A percentile compares a stretch with the other conserved stretches of the same genome.
Conservation (phyloP, 2,113 vertebrate genomes). For the Rhea pennata region DNA sequence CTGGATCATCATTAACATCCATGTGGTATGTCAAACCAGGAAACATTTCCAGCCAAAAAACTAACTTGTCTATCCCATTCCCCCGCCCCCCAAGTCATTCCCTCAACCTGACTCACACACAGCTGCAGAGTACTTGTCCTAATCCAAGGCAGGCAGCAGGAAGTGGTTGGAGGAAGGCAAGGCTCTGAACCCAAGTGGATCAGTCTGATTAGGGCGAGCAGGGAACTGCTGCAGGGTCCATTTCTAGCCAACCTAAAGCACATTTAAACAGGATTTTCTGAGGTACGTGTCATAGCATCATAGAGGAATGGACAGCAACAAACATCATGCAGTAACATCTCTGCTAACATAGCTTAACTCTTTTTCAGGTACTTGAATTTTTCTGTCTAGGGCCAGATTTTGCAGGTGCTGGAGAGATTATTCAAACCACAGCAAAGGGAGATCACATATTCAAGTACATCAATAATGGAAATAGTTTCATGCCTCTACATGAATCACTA, state of each 20-base stretch:
- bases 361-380: not conserved
- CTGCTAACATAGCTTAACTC: not conserved
- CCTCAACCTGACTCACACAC: not conserved
- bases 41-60: not conserved
- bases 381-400: not conserved
- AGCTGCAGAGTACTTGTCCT: not conserved
- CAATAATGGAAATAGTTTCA: not conserved
- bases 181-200: not conserved
- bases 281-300: not conserved
- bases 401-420: not conserved
- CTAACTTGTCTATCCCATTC: not conserved
- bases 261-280: not conserved
- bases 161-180: not conserved
- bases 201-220: no score
- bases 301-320: not conserved
- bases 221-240: not conserved
- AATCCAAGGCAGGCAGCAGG: not conserved
- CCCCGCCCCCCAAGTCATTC: not conserved
- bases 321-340: not conserved
- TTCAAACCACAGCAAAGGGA: not conserved
- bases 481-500: not conserved
- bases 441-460: not conserved
- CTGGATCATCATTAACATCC: not conserved
- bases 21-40: not conserved
- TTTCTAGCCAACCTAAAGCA: not conserved